These are phyloP conservation scores for Amitus sp. DNA, from an alignment of 2,888 invertebrate species.

Conservation along the genomic window DNA sequence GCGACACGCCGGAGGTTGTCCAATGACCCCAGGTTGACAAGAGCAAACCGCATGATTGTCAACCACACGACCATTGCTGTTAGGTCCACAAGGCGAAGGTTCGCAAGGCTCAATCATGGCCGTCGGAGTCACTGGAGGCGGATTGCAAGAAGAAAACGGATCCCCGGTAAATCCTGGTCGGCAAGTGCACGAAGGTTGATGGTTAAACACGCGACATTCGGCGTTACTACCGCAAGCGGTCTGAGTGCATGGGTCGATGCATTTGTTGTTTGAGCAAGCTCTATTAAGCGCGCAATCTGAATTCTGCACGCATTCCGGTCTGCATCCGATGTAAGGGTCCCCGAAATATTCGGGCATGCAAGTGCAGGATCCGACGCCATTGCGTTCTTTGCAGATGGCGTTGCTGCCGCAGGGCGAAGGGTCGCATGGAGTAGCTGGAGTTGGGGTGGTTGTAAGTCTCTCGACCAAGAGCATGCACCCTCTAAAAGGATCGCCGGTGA, in stretches of 20 bases:
- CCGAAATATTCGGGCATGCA: slow-evolving; percentile 86
- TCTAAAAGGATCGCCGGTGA: slow-evolving; percentile 82
- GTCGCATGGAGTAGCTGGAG: slow-evolving; percentile 71
- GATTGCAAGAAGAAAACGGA: slow-evolving; percentile 68
- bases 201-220: slow-evolving; percentile 69
- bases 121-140: slow-evolving; percentile 11
- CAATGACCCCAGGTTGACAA: slow-evolving; percentile 76
- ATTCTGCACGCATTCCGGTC: slow-evolving; percentile 90
- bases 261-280: slow-evolving; percentile 86
- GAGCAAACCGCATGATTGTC: slow-evolving; percentile 65
- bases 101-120: slow-evolving; percentile 34
- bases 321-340: slow-evolving; percentile 81
- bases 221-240: slow-evolving; percentile 86
- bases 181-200: slow-evolving; percentile 74
- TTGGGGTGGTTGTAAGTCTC: slow-evolving; percentile 68
- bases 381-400: slow-evolving; percentile 83
- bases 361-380: slow-evolving; percentile 83
- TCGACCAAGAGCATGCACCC: slow-evolving; percentile 72
- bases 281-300: slow-evolving; percentile 81
- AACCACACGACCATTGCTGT: slow-evolving; percentile 81
- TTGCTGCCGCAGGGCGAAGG: slow-evolving; percentile 89
- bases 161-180: slow-evolving; percentile 85
- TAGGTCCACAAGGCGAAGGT: slow-evolving; percentile 78
- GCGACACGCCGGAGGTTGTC: slow-evolving; percentile 76
- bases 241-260: slow-evolving; percentile 85